These are phyloP conservation scores for Aythya baeri DNA, from an alignment of 2,113 vertebrate genomes.

Conservation along the genomic window DNA sequence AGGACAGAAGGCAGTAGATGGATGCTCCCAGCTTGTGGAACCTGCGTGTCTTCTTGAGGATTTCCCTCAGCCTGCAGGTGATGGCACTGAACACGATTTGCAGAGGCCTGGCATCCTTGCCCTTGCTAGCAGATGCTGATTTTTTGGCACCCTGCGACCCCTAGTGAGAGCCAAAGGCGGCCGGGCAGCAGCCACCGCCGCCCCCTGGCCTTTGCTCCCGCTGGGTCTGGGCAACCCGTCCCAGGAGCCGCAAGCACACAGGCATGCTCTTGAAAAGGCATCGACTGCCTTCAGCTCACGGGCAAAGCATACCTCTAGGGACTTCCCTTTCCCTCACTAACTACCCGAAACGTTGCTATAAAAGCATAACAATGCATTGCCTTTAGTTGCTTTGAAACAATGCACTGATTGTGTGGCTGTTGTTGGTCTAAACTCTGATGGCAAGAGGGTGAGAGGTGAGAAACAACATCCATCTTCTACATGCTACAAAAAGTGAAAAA, in stretches of 20 bases:
- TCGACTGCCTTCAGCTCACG: background rate
- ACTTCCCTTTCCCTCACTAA: background rate
- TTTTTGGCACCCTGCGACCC: slow-evolving; percentile 77
- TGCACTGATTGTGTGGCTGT: background rate
- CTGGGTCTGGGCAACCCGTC: background rate
- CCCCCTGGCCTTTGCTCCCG: background rate
- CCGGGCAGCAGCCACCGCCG: background rate
- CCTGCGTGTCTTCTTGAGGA: background rate
- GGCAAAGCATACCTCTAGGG: background rate
- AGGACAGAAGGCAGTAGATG: background rate
- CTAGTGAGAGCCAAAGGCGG: slow-evolving; percentile 74
- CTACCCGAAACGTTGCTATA: accelerated
- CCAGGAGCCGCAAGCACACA: background rate
- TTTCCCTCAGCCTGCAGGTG: background rate
- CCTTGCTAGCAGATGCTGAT: background rate
- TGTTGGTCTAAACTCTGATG: background rate
- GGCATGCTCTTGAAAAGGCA: background rate
- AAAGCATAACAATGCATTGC: accelerated
- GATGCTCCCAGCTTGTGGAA: background rate
- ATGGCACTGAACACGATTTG: accelerated
- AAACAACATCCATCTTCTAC: background rate
- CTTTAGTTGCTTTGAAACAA: background rate
- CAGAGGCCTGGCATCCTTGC: background rate
- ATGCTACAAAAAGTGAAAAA: background rate
- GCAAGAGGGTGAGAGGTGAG: background rate